Evolutionary conservation across 2,888 invertebrate genomes (phyloP).

Genomic region (Tolmerus cingulatus): DNA sequence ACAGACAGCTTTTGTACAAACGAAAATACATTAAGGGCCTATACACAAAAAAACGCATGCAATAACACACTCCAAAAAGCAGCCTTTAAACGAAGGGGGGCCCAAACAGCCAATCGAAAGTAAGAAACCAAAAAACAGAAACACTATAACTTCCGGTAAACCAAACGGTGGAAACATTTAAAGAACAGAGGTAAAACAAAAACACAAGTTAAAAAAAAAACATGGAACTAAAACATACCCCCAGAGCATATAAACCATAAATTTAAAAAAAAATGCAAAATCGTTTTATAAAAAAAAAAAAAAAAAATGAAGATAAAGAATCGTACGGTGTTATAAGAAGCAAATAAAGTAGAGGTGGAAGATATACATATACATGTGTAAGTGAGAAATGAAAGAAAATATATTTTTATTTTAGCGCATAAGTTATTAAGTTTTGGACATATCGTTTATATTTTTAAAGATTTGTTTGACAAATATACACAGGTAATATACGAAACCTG

Average conservation of each 20-base stretch:
- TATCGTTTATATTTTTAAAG: constrained; percentile 49
- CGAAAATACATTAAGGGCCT: background rate
- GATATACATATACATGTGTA: background rate
- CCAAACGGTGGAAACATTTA: background rate
- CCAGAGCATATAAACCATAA: constrained; percentile 5
- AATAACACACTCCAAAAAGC: background rate
- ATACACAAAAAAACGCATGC: background rate
- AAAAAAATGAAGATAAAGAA: constrained; percentile 1
- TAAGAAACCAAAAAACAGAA: background rate
- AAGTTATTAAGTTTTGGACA: constrained; percentile 49
- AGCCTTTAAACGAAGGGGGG: background rate
- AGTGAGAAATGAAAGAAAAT: constrained; percentile 30
- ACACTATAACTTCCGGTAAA: background rate
- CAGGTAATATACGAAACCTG: background rate
- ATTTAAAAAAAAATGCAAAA: background rate
- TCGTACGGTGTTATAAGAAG: background rate
- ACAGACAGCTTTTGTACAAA: background rate
- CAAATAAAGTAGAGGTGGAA: background rate
- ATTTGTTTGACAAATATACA: constrained; percentile 39
- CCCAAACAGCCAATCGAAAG: background rate
- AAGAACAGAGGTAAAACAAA: background rate
- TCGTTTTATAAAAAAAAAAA: constrained; percentile 31
- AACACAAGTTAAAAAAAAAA: background rate
- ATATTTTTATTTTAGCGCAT: constrained; percentile 41
- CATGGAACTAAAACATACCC: constrained; percentile 6